Evolutionary conservation across 2,113 vertebrate species (phyloP), one percentile per base, ranked within the genome.

Genomic region (Procavia capensis): DNA sequence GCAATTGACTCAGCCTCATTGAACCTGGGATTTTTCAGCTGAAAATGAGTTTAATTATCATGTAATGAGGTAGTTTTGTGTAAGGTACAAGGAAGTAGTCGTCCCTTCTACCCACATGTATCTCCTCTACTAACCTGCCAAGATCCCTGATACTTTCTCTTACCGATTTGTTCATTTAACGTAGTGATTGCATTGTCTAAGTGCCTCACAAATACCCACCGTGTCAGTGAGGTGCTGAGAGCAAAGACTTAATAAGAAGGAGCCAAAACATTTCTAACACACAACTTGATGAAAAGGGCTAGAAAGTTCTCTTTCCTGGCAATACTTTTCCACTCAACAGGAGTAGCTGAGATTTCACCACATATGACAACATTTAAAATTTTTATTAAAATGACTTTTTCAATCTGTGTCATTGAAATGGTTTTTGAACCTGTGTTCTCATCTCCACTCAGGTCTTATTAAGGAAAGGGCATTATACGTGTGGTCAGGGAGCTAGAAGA

Each of bases 281-380:
- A 13, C 31, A 78, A 2, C 88, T 74, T 91, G 68, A 70, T n/a
- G 13, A 91, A 83, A 59, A 85, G 10, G 34, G 34, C 27, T 63
- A 82, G 66, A 72, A 84, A 57, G 14, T 70, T 93, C 88, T 57
- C 82, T 76, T 79, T 6, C 47, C 34, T 16, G 27, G 66, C 61
- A 94, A 80, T 63, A 25, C 85, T 75, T 41, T 63, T 45, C 76
- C 57, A 79, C 34, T 63, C 39, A 59, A 31, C 20, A 57, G 54
- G 13, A 57, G 22, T n/a, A 39, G 25, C 39, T 80, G 89, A 90
- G 87, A 81, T 95, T 41, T 72, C 19, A 92, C 66, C 31, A 41
- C 63, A 41, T 20, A 19, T 68, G 45, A 54, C 84, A 85, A 90
- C 31, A 85, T 88, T 81, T 82, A 85, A 92, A 92, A 81, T 82